Percentiles rank a stretch among this genome's conserved stretches.
Conservation (phyloP, 2,113 vertebrate genomes). For the Crotophaga sulcirostris region DNA sequence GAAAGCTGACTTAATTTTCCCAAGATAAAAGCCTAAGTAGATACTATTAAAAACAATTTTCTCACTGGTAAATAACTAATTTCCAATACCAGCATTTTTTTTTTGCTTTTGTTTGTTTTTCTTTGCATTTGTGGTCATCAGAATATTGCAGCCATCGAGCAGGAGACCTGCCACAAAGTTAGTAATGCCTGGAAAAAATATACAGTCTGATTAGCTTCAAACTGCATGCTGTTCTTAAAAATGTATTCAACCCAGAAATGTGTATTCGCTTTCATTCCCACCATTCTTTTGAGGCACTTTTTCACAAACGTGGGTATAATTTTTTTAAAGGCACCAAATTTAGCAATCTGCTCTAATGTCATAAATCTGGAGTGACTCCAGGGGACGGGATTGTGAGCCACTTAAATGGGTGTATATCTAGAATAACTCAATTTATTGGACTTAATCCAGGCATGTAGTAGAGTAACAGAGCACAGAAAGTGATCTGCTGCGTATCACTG, state of each 20-base stretch:
- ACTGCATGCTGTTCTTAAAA: background rate
- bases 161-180: background rate
- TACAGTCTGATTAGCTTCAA: background rate
- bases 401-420: constrained; percentile 48
- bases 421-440: constrained; percentile 56
- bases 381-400: constrained; percentile 37
- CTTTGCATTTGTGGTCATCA: background rate
- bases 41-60: background rate
- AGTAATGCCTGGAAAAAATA: background rate
- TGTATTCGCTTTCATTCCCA: background rate
- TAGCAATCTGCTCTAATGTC: background rate
- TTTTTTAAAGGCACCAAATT: constrained; percentile 14
- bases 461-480: constrained; percentile 4
- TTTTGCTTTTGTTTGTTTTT: background rate
- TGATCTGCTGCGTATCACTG: background rate
- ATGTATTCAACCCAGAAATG: background rate
- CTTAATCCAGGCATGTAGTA: constrained; percentile 46
- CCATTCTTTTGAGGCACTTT: background rate
- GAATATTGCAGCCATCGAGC: background rate
- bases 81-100: background rate
- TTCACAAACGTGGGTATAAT: background rate
- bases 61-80: background rate
- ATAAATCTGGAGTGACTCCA: constrained; percentile 40
- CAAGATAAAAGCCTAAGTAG: background rate
- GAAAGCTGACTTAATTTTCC: background rate